Base-by-base conservation (phyloP, 2,888 invertebrate genomes). In the Eilema sororculum region DNA sequence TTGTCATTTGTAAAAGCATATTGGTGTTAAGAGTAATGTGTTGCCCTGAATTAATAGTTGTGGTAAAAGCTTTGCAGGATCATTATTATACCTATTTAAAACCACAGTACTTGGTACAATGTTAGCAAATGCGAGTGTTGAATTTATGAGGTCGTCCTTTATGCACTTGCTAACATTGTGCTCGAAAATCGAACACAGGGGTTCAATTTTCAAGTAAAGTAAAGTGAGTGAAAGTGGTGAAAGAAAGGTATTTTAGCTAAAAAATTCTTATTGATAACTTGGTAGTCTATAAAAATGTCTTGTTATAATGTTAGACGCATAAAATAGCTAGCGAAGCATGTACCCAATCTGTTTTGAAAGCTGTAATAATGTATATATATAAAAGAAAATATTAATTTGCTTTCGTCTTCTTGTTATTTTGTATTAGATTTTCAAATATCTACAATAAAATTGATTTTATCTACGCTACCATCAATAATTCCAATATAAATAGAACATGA, bases 401-500 rank as follows among this genome's bases (percentile, higher is more conserved):
- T 6, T 20, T 46, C 20, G 20, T 5, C 46, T 41, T 16, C 41
- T 41, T 41, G 41, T 4, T n/a, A n/a, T n/a, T n/a, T n/a, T n/a
- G n/a, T 8, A 4, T 13, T 46, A 5, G 1, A 33, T 24, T 37
- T 37, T 25, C 9, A 58, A 22, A 60, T 22, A n/a, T n/a, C n/a
- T n/a, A 60, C 22, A 61, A 33, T 60, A 13, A 33, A 61, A 59
- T 24, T 62, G 46, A 58, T 65, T 71, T 65, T 56, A 28, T 28
- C 5, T 28, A 73, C 66, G 22, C 66, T 52, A 28, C 41, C n/a
- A 67, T 61, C 71, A 75, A 75, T 76, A 72, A 75, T 67, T 78
- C 68, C 61, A 76, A 77, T 74, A 73, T 73, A 69, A 81, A 83
- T 84, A 84, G 68, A 76, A 81, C 74, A 78, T 85, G 77, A 81